These are phyloP conservation scores for Solenodon paradoxus DNA, from an alignment of 2,113 vertebrate species.

Conservation along the genomic window DNA sequence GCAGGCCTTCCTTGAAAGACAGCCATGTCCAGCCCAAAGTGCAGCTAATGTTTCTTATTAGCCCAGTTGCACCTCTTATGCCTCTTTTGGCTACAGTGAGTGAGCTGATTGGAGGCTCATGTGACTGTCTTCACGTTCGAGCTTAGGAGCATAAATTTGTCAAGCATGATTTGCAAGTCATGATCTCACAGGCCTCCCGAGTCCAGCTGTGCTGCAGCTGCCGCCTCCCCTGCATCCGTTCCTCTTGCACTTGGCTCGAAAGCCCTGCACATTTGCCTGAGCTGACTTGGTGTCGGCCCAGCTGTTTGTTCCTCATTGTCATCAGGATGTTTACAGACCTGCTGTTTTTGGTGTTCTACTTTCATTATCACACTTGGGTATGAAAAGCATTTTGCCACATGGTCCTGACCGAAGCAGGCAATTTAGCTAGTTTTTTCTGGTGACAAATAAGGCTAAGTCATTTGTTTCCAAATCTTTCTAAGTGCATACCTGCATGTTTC, in stretches of 20 bases:
- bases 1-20: constrained; percentile 23
- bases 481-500: background rate
- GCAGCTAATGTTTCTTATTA: background rate
- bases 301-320: constrained; percentile 64
- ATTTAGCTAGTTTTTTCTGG: background rate
- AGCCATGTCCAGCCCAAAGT: background rate
- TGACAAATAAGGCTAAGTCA: background rate
- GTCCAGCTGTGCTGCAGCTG: constrained; percentile 75
- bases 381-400: background rate
- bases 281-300: constrained; percentile 47
- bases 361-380: background rate
- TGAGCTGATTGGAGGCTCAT: constrained; percentile 7
- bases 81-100: background rate
- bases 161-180: constrained; percentile 72
- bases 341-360: background rate
- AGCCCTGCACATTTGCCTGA: background rate
- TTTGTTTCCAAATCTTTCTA: background rate
- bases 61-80: background rate
- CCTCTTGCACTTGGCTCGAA: constrained; percentile 46
- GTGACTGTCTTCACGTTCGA: constrained; percentile 56
- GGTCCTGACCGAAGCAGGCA: background rate
- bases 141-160: constrained; percentile 62
- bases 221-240: constrained; percentile 12
- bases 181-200: constrained; percentile 36
- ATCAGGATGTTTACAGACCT: constrained; percentile 64